Conservation (phyloP, 2,888 invertebrate species). For the Crioceris asparagi region DNA sequence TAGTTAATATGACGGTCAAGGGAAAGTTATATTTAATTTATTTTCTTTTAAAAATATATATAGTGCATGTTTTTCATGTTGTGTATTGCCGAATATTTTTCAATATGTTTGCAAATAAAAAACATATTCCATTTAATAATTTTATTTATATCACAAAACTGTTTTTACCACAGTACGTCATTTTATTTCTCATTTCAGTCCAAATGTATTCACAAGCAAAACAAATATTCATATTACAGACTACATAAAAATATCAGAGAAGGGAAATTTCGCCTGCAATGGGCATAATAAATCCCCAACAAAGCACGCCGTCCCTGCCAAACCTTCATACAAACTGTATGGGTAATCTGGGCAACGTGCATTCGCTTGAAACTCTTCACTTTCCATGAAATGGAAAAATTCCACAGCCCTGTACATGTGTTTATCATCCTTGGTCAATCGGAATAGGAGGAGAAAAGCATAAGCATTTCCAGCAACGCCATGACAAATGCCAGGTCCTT, state of each 20-base stretch:
- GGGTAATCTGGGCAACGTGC: slow-evolving; percentile 72
- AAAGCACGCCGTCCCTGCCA: slow-evolving; percentile 77
- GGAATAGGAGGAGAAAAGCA: slow-evolving; percentile 62
- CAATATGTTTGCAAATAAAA: no score
- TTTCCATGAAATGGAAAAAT: slow-evolving; percentile 66
- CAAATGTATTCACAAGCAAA: no score
- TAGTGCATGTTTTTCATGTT: no score
- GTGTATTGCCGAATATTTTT: no score
- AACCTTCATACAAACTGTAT: slow-evolving; percentile 76
- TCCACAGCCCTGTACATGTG: slow-evolving; percentile 63
- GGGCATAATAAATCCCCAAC: slow-evolving; percentile 66
- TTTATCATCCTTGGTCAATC: slow-evolving; percentile 59
- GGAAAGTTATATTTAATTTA: no score
- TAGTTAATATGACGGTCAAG: no score
- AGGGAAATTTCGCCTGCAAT: slow-evolving; percentile 67
- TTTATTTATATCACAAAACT: no score
- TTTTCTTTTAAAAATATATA: no score
- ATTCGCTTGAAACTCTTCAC: slow-evolving; percentile 51
- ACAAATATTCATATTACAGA: slow-evolving; percentile 19
- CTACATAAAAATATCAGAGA: slow-evolving; percentile 67
- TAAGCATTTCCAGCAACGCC: slow-evolving; percentile 78
- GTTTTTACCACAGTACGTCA: no score
- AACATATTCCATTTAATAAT: no score
- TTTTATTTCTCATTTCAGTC: no score
- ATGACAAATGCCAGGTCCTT: slow-evolving; percentile 86